Conservation (phyloP, 2,797 vertebrate species). For the Phalanger gymnotis region DNA sequence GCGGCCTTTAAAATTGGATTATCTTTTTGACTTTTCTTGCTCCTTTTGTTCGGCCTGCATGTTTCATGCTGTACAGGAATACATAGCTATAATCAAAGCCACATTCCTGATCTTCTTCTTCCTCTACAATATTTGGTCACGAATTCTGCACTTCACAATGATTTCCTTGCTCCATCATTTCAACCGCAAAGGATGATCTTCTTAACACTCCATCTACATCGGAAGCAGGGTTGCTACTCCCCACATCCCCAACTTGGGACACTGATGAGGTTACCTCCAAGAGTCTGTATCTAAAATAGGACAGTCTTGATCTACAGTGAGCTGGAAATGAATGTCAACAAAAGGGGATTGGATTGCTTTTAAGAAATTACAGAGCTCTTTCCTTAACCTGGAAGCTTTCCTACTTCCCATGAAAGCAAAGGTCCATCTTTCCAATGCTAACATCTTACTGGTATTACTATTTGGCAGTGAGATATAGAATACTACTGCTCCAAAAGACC, state of each 20-base stretch:
- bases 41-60: too few relatives aligned
- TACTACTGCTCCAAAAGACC: background rate
- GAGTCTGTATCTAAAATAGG: background rate
- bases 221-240: background rate
- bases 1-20: too few relatives aligned
- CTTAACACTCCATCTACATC: background rate
- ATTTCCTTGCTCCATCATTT: background rate
- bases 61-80: too few relatives aligned
- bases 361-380: background rate
- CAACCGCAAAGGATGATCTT: background rate
- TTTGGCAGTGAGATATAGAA: background rate
- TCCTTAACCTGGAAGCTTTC: background rate
- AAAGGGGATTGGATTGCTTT: background rate
- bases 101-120: too few relatives aligned
- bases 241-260: background rate
- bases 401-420: background rate
- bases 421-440: background rate
- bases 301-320: background rate
- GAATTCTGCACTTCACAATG: background rate
- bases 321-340: background rate
- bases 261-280: background rate
- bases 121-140: background rate
- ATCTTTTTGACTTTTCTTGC: too few relatives aligned
- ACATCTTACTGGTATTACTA: background rate
- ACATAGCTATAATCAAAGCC: too few relatives aligned